phyloP scores from a whole-genome alignment of 2,113 vertebrate species.

The Heloderma charlesbogerti region DNA sequence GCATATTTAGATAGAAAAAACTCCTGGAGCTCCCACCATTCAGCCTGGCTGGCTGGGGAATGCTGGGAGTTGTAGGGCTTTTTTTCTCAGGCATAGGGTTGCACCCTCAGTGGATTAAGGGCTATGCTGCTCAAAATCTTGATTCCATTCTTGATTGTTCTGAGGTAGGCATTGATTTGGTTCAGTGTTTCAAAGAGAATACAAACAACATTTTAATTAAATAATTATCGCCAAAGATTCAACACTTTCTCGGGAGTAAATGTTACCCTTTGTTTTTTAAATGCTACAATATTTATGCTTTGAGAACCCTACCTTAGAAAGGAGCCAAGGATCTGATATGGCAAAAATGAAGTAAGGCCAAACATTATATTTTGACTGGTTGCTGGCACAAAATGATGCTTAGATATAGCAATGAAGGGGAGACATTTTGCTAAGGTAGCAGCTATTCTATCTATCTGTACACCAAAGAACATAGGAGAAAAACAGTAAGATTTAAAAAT shows the following conservation, averaged over 20 bases:
- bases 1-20: too few relatives aligned
- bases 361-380: background rate
- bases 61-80: too few relatives aligned
- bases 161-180: background rate
- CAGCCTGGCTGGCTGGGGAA: too few relatives aligned
- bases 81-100: too few relatives aligned
- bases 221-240: background rate
- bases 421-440: background rate
- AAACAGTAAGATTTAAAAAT: background rate
- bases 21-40: too few relatives aligned
- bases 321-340: background rate
- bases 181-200: background rate
- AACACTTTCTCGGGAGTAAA: background rate
- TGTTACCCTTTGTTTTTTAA: background rate
- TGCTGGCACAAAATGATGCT: background rate
- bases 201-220: background rate
- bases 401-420: background rate
- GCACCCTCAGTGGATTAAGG: background rate
- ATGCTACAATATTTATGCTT: constrained; percentile 1
- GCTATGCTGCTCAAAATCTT: background rate
- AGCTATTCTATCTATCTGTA: background rate
- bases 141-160: background rate
- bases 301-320: background rate
- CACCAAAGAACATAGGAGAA: background rate
- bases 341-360: background rate